Conservation (phyloP, 2,888 invertebrate species). For the Globia sparganii region DNA sequence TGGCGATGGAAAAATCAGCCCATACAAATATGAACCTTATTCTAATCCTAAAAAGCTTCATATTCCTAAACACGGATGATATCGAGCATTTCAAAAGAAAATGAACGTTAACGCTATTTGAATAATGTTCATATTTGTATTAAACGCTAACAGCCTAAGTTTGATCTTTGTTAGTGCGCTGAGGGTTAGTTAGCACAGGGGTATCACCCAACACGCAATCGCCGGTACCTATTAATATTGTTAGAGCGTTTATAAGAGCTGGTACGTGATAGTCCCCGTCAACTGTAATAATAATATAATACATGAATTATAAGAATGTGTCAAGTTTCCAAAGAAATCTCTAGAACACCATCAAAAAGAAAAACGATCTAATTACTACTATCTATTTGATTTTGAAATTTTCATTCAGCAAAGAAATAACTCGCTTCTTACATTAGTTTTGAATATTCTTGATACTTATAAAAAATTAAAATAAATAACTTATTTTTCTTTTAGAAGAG, state of each 20-base stretch:
- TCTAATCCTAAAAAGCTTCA: too few relatives aligned
- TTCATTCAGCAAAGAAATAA: neutral
- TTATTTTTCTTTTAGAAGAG: neutral
- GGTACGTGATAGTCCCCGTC: constrained; percentile 93
- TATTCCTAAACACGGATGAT: too few relatives aligned
- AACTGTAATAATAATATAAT: constrained; percentile 91
- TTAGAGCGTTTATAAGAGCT: constrained; percentile 93
- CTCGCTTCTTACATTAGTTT: neutral
- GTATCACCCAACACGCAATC: constrained; percentile 80
- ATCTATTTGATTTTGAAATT: neutral
- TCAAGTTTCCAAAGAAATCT: constrained; percentile 33
- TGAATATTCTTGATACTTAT: too few relatives aligned
- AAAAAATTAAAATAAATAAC: too few relatives aligned
- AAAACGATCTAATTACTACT: neutral
- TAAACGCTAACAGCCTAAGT: neutral
- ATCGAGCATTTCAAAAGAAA: too few relatives aligned
- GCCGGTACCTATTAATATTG: constrained; percentile 92
- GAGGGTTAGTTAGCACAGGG: constrained; percentile 72
- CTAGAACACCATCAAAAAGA: neutral
- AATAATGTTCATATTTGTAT: too few relatives aligned
- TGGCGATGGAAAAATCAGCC: too few relatives aligned
- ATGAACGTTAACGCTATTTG: too few relatives aligned
- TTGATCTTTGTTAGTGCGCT: constrained; percentile 35
- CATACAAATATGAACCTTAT: too few relatives aligned
- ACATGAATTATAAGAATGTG: constrained; percentile 55